A percentile compares a stretch with the other conserved stretches of the same genome.
These are phyloP conservation scores for Cassiopea xamachana DNA, from an alignment of 30 jellyfish, hydroid and myxozoan species.

Conservation along the genomic window DNA sequence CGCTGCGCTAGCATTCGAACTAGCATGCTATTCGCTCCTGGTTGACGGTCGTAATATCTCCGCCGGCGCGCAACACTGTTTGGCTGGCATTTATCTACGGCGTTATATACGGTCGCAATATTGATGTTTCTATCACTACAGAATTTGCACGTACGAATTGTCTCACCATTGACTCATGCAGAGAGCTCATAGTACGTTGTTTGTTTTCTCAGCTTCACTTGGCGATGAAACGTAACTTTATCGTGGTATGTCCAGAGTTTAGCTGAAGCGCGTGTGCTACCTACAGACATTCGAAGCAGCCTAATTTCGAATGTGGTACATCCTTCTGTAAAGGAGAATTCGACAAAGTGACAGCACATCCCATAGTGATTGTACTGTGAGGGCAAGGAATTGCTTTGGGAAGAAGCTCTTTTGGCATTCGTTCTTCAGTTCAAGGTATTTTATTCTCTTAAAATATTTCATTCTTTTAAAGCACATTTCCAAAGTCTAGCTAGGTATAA, in stretches of 20 bases:
- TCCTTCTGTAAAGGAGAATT: not conserved
- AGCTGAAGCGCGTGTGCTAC: not conserved
- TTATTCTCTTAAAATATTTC: too few species aligned
- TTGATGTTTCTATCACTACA: too few species aligned
- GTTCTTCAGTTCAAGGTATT: not conserved
- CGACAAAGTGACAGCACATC: too few species aligned
- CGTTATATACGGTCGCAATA: too few species aligned
- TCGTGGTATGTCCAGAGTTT: slow-evolving; percentile 22
- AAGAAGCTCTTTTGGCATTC: not conserved
- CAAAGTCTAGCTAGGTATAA: too few species aligned
- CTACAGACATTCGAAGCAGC: slow-evolving; percentile 28
- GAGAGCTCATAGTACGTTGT: slow-evolving; percentile 10
- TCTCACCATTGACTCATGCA: slow-evolving; percentile 20
- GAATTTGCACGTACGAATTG: too few species aligned
- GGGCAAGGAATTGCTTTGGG: not conserved
- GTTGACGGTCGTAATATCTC: too few species aligned
- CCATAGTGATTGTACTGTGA: not conserved
- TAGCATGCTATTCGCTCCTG: too few species aligned
- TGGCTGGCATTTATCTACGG: too few species aligned
- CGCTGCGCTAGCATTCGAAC: too few species aligned
- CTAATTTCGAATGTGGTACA: not conserved
- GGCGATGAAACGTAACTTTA: slow-evolving; percentile 49
- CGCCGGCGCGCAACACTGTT: too few species aligned
- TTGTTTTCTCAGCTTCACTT: slow-evolving; percentile 42
- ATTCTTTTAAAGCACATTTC: too few species aligned